phyloP scores from a whole-genome alignment of 2,888 invertebrate genomes.

The Andrena dorsata region DNA sequence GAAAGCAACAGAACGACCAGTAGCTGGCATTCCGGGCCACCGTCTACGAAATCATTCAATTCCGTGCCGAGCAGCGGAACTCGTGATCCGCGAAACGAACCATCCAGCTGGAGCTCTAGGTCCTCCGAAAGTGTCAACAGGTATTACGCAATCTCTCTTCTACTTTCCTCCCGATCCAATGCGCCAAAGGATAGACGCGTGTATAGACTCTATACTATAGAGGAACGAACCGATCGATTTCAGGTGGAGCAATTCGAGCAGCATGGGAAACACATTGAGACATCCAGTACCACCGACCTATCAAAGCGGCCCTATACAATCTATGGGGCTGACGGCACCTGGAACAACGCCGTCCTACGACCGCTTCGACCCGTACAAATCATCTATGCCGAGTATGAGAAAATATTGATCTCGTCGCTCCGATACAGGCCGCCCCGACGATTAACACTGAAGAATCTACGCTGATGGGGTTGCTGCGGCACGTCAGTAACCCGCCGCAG shows the following conservation, averaged over 20 bases:
- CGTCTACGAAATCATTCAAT: conserved; percentile 82
- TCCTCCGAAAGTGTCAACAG: conserved; percentile 83
- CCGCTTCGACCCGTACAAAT: conserved; percentile 83
- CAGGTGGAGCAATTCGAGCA: conserved; percentile 83
- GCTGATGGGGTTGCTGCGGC: neutral
- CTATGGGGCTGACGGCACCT: conserved; percentile 81
- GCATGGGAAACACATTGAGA: conserved; percentile 81
- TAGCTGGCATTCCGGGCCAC: conserved; percentile 83
- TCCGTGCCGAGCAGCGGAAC: conserved; percentile 80
- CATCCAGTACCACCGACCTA: conserved; percentile 83
- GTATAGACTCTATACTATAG: neutral
- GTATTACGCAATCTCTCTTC: conserved; percentile 60
- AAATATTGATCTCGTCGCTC: conserved; percentile 78
- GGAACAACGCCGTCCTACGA: conserved; percentile 82
- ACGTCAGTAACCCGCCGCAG: neutral
- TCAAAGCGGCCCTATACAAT: conserved; percentile 82
- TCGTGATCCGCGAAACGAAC: conserved; percentile 82
- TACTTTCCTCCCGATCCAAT: neutral
- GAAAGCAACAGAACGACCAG: conserved; percentile 82
- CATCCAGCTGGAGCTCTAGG: conserved; percentile 82
- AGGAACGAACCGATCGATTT: conserved; percentile 3
- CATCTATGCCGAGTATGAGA: conserved; percentile 82
- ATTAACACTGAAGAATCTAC: conserved; percentile 21
- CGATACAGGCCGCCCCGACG: conserved; percentile 16
- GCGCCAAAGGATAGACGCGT: neutral